Percentiles rank a stretch among this genome's conserved stretches.
phyloP scores from a whole-genome alignment of 2,113 vertebrate species.

The Lagenorhynchus albirostris region DNA sequence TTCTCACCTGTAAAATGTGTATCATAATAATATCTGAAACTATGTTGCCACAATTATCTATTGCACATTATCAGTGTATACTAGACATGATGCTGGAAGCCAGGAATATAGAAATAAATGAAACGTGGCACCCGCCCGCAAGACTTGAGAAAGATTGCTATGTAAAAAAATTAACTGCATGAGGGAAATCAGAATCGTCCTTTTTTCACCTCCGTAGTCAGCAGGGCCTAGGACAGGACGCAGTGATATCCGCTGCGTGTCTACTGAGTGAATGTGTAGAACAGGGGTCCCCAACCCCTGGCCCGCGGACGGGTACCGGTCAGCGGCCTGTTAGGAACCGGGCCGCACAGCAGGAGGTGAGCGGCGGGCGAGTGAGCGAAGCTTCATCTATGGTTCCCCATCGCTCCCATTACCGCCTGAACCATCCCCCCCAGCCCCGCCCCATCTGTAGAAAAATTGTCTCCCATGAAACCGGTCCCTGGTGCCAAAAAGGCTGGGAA shows the following conservation, averaged over 20 bases:
- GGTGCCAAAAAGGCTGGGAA: too few relatives aligned
- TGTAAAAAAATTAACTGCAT: neutral
- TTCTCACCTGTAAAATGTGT: neutral
- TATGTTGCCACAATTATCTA: neutral
- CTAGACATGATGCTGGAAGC: neutral
- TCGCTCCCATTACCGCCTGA: too few relatives aligned
- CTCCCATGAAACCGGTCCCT: too few relatives aligned
- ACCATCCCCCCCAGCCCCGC: too few relatives aligned
- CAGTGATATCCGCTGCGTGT: neutral
- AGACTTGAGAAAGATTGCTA: neutral
- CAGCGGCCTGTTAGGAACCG: too few relatives aligned
- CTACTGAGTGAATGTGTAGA: neutral
- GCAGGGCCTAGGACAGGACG: neutral
- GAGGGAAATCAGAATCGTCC: neutral
- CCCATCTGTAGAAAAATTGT: too few relatives aligned
- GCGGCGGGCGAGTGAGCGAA: too few relatives aligned
- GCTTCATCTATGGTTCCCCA: too few relatives aligned
- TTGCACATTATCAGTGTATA: neutral
- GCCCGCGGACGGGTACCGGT: rapidly evolving
- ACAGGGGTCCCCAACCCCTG: too few relatives aligned
- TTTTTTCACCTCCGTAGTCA: neutral
- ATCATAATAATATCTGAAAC: neutral
- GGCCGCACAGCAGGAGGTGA: too few relatives aligned
- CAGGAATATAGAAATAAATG: neutral
- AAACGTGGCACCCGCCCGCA: neutral